A percentile compares a stretch with the other conserved stretches of the same genome.
Conservation (phyloP, 2,113 vertebrate genomes). For the Coptodon bakossiorum region DNA sequence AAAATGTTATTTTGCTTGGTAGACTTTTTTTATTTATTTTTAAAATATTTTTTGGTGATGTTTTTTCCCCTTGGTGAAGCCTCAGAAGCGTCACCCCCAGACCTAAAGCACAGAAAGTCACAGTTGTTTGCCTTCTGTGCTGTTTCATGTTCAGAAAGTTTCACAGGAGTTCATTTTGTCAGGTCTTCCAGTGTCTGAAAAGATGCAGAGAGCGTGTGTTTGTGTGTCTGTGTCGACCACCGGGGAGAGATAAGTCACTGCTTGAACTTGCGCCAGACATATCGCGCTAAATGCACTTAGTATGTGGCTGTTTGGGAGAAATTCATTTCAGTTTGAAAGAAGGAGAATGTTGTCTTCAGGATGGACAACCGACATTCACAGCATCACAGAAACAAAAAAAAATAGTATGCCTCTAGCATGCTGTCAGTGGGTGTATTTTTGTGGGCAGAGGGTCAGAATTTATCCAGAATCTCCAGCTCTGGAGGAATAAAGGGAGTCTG, state of each 20-base stretch:
- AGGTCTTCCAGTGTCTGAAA: constrained; percentile 22
- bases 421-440: constrained; percentile 7
- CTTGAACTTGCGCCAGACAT: not conserved
- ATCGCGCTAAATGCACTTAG: not conserved
- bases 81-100: constrained; percentile 48
- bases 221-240: not conserved
- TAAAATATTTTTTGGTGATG: not conserved
- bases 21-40: not conserved
- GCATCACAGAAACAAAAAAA: not conserved
- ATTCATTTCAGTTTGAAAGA: not conserved
- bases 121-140: constrained; percentile 35
- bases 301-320: not conserved
- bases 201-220: not conserved
- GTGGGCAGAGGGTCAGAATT: constrained; percentile 23
- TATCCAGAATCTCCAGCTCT: constrained; percentile 44
- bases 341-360: not conserved
- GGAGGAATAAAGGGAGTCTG: constrained; percentile 47
- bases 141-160: constrained; percentile 42
- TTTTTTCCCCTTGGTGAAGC: constrained; percentile 22
- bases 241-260: constrained; percentile 15
- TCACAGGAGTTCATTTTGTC: constrained; percentile 33
- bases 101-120: constrained; percentile 34
- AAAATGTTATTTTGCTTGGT: constrained; percentile 6
- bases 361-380: not conserved
- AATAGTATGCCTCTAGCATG: not conserved